Conservation (phyloP, 2,888 invertebrate genomes). For the Lasioglossum zephyrum region DNA sequence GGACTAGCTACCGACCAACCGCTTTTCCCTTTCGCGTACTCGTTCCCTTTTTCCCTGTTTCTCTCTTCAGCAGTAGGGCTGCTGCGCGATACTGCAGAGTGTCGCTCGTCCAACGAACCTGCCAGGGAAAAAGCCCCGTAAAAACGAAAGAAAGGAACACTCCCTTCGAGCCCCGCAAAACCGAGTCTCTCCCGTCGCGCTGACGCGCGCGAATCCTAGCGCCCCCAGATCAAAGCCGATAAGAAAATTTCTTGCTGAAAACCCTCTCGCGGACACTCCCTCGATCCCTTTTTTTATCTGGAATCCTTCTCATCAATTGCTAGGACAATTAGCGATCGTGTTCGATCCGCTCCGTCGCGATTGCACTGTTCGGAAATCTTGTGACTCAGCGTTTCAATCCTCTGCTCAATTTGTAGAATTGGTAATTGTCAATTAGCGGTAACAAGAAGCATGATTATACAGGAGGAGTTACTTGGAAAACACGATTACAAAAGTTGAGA, state of each 20-base stretch:
- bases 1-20: conserved; percentile 32
- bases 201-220: conserved; percentile 10
- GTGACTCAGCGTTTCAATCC: background rate
- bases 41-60: conserved; percentile 4
- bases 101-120: conserved; percentile 22
- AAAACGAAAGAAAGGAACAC: conserved; percentile 35
- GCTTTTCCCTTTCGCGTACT: conserved; percentile 19
- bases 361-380: background rate
- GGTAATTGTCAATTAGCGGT: background rate
- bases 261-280: background rate
- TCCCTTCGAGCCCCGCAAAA: conserved; percentile 17
- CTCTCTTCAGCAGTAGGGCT: background rate
- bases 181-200: background rate
- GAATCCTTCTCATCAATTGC: background rate
- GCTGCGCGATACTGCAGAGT: conserved; percentile 25
- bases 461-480: background rate
- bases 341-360: background rate
- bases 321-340: background rate
- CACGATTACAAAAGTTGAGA: background rate
- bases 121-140: conserved; percentile 18
- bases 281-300: background rate
- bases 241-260: conserved; percentile 6
- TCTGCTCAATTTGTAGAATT: background rate
- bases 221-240: background rate
- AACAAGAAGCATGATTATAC: background rate